Evolutionary conservation across 2,797 vertebrate species (phyloP).

Genomic region (Babyrousa celebensis): DNA sequence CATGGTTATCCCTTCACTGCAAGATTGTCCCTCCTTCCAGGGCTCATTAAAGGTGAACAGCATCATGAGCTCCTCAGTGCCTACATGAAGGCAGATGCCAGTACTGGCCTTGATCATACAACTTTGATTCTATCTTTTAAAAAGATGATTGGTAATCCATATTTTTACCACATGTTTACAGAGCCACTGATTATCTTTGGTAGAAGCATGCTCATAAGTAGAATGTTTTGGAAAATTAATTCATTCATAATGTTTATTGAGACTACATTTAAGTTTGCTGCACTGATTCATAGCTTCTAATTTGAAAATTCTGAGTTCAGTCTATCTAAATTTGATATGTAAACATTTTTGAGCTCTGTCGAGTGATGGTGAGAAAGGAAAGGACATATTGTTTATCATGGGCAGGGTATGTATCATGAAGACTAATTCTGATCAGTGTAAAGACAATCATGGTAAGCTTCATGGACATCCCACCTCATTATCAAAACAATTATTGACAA

Average conservation of each 20-base stretch:
- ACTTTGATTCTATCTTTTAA: neutral
- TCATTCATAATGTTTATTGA: neutral
- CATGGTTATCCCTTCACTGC: neutral
- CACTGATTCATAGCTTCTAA: neutral
- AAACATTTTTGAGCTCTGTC: neutral
- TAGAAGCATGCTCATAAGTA: neutral
- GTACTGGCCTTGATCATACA: neutral
- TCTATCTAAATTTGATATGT: neutral
- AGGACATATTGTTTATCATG: neutral
- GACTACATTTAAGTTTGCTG: neutral
- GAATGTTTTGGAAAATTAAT: neutral
- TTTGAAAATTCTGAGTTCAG: neutral
- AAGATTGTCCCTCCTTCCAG: neutral
- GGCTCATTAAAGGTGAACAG: neutral
- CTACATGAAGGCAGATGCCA: neutral
- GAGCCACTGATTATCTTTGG: neutral
- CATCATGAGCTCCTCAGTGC: rapidly evolving
- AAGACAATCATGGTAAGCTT: neutral
- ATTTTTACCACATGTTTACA: neutral
- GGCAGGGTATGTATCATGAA: neutral
- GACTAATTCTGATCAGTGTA: neutral
- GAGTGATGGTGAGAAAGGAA: neutral
- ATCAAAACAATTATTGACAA: neutral
- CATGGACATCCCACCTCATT: neutral
- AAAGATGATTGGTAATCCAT: neutral